A percentile compares a stretch with the other conserved stretches of the same genome.
These are phyloP conservation scores for Enchytraeus crypticus DNA, from an alignment of 2,888 invertebrate genomes.

Conservation along the genomic window DNA sequence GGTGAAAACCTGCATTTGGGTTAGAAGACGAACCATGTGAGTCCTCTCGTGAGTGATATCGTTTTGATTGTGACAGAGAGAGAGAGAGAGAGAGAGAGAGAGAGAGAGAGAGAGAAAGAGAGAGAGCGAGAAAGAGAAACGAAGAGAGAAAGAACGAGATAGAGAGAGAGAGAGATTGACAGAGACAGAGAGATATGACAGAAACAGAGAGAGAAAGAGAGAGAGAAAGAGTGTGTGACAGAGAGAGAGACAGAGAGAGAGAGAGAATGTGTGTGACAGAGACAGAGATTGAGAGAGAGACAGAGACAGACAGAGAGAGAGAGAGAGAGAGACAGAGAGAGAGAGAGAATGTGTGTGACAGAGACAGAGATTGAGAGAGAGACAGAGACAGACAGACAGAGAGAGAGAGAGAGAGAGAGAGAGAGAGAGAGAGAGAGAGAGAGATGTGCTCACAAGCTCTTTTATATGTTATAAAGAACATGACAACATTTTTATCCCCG, in stretches of 20 bases:
- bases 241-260: neutral
- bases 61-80: neutral
- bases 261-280: no score
- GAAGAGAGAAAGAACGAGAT: neutral
- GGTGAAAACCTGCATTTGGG: no score
- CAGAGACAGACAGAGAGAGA: neutral
- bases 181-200: no score
- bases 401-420: neutral
- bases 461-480: no score
- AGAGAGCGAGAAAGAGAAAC: neutral
- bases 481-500: no score
- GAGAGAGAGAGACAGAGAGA: constrained; percentile 1
- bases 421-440: neutral
- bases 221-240: neutral
- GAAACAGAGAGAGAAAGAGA: no score
- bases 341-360: no score
- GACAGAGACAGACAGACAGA: neutral
- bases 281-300: no score
- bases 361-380: neutral
- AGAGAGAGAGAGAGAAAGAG: neutral
- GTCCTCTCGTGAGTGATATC: neutral
- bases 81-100: neutral
- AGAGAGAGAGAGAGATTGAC: neutral
- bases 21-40: no score
- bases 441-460: no score